Conservation (phyloP, 2,888 invertebrate species). For the Drosophila planitibia region DNA sequence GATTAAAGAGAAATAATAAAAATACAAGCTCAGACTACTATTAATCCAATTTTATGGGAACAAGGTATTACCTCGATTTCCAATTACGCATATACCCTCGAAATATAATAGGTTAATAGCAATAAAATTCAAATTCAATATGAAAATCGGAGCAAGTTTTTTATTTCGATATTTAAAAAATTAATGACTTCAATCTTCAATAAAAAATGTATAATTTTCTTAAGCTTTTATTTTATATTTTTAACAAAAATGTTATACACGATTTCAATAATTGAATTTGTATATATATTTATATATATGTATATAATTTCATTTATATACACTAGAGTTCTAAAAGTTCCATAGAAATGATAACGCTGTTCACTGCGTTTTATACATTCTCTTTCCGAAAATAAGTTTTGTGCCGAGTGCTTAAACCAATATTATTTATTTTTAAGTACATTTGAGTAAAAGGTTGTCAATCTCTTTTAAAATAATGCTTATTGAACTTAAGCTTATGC, state of each 20-base stretch:
- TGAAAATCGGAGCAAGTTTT: neutral
- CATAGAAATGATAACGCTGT: fast-evolving
- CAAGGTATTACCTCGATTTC: neutral
- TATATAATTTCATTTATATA: neutral
- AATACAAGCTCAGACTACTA: fast-evolving
- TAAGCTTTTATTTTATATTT: neutral
- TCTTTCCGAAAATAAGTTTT: too few relatives aligned
- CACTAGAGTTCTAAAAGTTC: neutral
- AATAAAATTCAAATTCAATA: neutral
- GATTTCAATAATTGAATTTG: neutral
- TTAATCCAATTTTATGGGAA: neutral
- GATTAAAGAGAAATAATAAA: neutral
- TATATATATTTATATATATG: neutral
- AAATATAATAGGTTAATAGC: neutral
- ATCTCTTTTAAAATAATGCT: neutral
- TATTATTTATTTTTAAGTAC: too few relatives aligned
- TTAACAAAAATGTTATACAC: neutral
- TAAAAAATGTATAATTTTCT: neutral
- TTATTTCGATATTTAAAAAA: neutral
- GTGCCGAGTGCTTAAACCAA: too few relatives aligned
- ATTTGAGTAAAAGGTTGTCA: neutral
- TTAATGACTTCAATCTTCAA: neutral
- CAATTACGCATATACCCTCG: neutral
- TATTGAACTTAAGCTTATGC: neutral
- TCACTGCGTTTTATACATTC: neutral